These are phyloP conservation scores for Parelbella ahira DNA, from an alignment of 2,888 invertebrate species.

Conservation along the genomic window DNA sequence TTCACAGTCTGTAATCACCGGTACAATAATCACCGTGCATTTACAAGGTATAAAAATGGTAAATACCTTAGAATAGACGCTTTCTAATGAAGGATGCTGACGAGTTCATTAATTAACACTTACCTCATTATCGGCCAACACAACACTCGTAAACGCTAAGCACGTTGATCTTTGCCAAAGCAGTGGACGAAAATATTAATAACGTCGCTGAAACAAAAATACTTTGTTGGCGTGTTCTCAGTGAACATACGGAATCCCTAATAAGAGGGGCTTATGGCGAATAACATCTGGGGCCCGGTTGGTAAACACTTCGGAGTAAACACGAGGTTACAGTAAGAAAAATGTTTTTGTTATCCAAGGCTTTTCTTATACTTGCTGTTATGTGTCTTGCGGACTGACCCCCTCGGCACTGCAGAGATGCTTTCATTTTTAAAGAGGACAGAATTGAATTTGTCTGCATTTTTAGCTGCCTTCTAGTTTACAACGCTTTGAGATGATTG, in stretches of 20 bases:
- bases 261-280: slow-evolving; percentile 75
- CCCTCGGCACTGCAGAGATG: slow-evolving; percentile 15
- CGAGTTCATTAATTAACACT: slow-evolving; percentile 12
- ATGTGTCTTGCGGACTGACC: slow-evolving; percentile 37
- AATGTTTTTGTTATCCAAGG: slow-evolving; percentile 69
- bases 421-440: slow-evolving; percentile 22
- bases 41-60: too few relatives aligned
- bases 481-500: slow-evolving; percentile 2
- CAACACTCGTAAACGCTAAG: slow-evolving; percentile 6
- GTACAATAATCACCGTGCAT: too few relatives aligned
- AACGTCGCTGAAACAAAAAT: slow-evolving; percentile 64
- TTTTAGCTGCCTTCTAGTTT: slow-evolving; percentile 7
- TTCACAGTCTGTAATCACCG: too few relatives aligned
- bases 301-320: slow-evolving; percentile 74
- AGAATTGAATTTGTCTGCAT: slow-evolving; percentile 14
- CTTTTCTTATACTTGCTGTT: slow-evolving; percentile 54
- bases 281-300: slow-evolving; percentile 75
- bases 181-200: slow-evolving; percentile 53
- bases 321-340: slow-evolving; percentile 68
- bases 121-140: slow-evolving; percentile 17
- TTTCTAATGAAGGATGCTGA: background rate
- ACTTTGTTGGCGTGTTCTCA: slow-evolving; percentile 49
- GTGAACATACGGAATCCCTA: slow-evolving; percentile 71
- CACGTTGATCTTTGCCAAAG: slow-evolving; percentile 12
- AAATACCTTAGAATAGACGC: too few relatives aligned